Base-by-base conservation (phyloP, 1,140 invertebrate genomes). In the Anthonomus grandis region DNA sequence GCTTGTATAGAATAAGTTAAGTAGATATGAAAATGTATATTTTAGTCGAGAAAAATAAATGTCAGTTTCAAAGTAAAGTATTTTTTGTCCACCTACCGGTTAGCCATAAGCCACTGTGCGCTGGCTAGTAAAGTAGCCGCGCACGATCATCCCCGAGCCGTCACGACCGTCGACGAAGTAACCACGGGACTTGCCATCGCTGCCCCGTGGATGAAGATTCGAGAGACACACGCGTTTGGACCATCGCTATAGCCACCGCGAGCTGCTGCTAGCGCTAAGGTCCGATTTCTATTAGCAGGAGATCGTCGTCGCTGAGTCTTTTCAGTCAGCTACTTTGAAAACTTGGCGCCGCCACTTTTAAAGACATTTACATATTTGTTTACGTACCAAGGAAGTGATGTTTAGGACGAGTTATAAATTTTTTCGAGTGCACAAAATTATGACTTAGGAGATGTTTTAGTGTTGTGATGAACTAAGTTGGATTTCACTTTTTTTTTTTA, bases 151-250 rank as follows among this genome's bases (percentile, higher is more conserved):
- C 37, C 18, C 27, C 69, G 69, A 70, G 22, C 18, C 17, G 9
- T 19, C 22, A 62, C 68, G 69, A 70, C 46, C 36, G 34, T 37
- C 15, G 23, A 52, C 57, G 57, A 59, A 59, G 39, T 59, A 59
- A 38, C 57, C 57, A 64, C 65, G 64, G 66, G 62, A 59, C 66
- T 62, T 60, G 65, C n/a, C n/a, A 60, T 57, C 51, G 63, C 64
- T 68, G 65, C 59, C 67, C 66, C 64, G 52, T 60, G 59, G 59
- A 63, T 68, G 46, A 50, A 52, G 49, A 49, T 45, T 38, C 57
- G 57, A n/a, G n/a, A n/a, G n/a, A 50, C 72, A 74, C 70, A 74
- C 70, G 70, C 72, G 70, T 63, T 68, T 64, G 68, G 70, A 71
- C 70, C 69, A 70, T 63, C 67, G 70, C 68, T 67, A 60, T 64